These are phyloP conservation scores for Melolontha melolontha DNA, from an alignment of 2,888 invertebrate species.

Conservation along the genomic window DNA sequence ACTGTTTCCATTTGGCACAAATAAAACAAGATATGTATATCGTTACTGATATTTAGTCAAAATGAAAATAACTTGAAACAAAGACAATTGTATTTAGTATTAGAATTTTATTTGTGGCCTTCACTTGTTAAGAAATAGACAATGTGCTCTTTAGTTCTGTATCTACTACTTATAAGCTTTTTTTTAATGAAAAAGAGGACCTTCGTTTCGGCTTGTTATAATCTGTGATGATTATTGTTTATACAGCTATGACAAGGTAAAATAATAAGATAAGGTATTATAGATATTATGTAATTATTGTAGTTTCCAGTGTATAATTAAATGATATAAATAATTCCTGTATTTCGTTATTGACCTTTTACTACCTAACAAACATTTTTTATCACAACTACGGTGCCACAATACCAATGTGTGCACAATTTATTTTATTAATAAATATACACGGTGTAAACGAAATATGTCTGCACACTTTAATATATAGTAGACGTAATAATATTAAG, in stretches of 20 bases:
- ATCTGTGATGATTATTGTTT: constrained; percentile 60
- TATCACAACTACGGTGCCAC: too few species aligned
- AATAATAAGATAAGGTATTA: constrained; percentile 49
- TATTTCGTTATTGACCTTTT: too few species aligned
- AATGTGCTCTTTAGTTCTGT: constrained; percentile 1
- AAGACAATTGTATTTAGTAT: constrained; percentile 5
- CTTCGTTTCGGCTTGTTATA: constrained; percentile 57
- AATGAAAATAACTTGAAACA: too few species aligned
- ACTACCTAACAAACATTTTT: too few species aligned
- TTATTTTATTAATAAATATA: too few species aligned
- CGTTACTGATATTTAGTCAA: constrained; percentile 14
- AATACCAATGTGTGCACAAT: too few species aligned
- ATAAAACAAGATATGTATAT: constrained; percentile 4
- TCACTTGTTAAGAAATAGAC: constrained; percentile 6
- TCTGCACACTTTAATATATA: too few species aligned
- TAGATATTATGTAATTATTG: constrained; percentile 55
- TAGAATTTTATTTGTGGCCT: constrained; percentile 28
- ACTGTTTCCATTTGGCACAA: constrained; percentile 30
- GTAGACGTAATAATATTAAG: too few species aligned
- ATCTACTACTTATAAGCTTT: constrained; percentile 11
- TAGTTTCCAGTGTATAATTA: constrained; percentile 61
- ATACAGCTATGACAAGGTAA: constrained; percentile 58
- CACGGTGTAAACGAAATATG: too few species aligned
- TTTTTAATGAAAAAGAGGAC: constrained; percentile 23
- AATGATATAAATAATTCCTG: constrained; percentile 37